Conservation (phyloP, 2,113 vertebrate genomes). For the Pomatostomus ruficeps region DNA sequence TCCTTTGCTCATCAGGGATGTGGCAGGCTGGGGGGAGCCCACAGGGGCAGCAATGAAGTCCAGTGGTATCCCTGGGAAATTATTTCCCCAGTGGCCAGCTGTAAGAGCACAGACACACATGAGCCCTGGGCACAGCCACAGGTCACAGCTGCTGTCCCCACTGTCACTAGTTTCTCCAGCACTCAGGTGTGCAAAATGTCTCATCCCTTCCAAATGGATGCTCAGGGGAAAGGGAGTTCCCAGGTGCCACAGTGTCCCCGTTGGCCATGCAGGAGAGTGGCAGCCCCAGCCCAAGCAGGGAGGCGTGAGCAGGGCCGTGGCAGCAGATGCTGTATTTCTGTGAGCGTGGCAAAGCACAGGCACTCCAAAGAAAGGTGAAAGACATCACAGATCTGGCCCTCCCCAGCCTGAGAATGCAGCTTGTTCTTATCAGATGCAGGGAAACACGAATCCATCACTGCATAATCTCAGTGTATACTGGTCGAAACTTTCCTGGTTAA, state of each 20-base stretch:
- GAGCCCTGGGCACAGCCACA: neutral
- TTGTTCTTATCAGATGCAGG: neutral
- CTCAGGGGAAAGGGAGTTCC: neutral
- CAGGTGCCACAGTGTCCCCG: rapidly evolving
- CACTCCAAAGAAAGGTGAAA: neutral
- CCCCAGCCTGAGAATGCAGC: neutral
- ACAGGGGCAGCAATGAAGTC: neutral
- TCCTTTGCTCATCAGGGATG: neutral
- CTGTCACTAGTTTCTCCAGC: neutral
- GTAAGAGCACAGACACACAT: rapidly evolving
- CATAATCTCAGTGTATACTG: neutral
- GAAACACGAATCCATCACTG: neutral
- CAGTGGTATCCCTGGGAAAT: neutral
- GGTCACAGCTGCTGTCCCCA: neutral
- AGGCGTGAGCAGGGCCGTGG: neutral
- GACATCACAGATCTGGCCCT: neutral
- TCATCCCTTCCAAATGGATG: neutral
- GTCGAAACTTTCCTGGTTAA: neutral
- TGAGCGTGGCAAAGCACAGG: neutral
- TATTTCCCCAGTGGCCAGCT: neutral
- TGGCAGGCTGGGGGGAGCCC: neutral
- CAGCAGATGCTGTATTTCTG: neutral
- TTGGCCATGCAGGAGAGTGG: neutral
- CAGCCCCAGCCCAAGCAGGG: neutral
- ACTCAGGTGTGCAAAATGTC: neutral